Evolutionary conservation across 1,140 invertebrate species (phyloP).

Genomic region (Homalodisca vitripennis): DNA sequence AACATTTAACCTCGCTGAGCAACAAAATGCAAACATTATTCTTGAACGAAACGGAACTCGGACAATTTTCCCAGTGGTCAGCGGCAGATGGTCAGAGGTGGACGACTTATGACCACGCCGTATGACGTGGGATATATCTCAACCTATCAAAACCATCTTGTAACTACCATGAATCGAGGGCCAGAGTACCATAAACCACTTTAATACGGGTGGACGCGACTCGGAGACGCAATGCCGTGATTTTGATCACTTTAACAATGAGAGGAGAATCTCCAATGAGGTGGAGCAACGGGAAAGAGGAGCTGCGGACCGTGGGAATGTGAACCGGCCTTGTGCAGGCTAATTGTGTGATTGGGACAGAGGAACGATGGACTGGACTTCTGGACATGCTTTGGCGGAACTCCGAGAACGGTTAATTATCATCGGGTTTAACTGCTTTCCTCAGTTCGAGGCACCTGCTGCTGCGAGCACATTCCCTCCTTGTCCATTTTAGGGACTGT

Average conservation of each 20-base stretch:
- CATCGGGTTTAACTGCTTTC: too few relatives aligned
- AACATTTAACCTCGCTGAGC: too few relatives aligned
- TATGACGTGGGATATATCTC: constrained; percentile 5
- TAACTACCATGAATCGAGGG: not conserved
- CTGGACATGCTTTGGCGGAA: not conserved
- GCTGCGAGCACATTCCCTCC: too few relatives aligned
- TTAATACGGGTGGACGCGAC: not conserved
- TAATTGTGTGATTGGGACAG: constrained; percentile 19
- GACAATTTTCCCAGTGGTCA: too few relatives aligned
- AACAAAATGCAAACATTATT: too few relatives aligned
- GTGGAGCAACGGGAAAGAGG: too few relatives aligned
- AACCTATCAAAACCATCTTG: not conserved
- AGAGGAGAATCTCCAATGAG: constrained; percentile 6
- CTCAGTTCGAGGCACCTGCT: too few relatives aligned
- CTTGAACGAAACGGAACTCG: too few relatives aligned
- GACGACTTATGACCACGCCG: too few relatives aligned
- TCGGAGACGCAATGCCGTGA: not conserved
- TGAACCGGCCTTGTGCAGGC: constrained; percentile 13
- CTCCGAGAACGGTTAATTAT: too few relatives aligned
- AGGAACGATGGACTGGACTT: not conserved
- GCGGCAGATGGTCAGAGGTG: too few relatives aligned
- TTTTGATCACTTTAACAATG: constrained; percentile 14
- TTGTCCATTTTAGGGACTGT: too few relatives aligned
- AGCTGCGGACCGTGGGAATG: constrained; percentile 12
- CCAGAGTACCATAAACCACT: not conserved